These are phyloP conservation scores for Huso huso DNA, from an alignment of 2,797 vertebrate genomes.

Conservation along the genomic window DNA sequence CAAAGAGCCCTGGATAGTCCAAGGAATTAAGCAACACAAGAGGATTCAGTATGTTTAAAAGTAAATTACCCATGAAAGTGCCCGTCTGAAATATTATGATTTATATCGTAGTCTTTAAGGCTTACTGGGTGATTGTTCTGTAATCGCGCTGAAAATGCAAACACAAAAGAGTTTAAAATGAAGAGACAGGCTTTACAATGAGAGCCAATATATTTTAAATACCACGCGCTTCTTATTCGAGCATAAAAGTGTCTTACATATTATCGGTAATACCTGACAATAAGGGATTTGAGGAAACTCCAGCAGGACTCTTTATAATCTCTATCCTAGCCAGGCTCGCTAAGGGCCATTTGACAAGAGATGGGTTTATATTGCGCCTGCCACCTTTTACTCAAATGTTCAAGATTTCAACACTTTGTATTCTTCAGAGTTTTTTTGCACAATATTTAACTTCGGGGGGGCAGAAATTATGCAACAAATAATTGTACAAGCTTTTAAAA, in stretches of 20 bases:
- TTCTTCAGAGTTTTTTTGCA: no score
- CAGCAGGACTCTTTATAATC: background rate
- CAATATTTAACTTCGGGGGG: no score
- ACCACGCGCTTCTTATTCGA: background rate
- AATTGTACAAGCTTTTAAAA: no score
- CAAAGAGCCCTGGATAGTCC: background rate
- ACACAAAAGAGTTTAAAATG: background rate
- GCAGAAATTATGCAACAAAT: no score
- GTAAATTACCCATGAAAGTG: constrained; percentile 4
- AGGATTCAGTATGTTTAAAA: constrained; percentile 2
- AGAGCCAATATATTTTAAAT: background rate
- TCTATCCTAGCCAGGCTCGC: background rate
- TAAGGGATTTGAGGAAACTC: constrained; percentile 5
- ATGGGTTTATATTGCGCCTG: no score
- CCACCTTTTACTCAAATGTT: no score
- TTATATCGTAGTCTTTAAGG: constrained; percentile 8
- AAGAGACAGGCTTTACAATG: background rate
- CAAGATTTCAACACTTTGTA: no score
- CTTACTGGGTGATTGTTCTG: background rate
- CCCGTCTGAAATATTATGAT: constrained; percentile 4
- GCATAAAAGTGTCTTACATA: background rate
- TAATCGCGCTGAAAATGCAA: background rate
- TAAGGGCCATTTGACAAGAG: no score
- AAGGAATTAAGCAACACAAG: background rate
- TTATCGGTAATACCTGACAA: constrained; percentile 2